Conservation (phyloP, 2,797 vertebrate genomes). For the Fistularia tabacaria region DNA sequence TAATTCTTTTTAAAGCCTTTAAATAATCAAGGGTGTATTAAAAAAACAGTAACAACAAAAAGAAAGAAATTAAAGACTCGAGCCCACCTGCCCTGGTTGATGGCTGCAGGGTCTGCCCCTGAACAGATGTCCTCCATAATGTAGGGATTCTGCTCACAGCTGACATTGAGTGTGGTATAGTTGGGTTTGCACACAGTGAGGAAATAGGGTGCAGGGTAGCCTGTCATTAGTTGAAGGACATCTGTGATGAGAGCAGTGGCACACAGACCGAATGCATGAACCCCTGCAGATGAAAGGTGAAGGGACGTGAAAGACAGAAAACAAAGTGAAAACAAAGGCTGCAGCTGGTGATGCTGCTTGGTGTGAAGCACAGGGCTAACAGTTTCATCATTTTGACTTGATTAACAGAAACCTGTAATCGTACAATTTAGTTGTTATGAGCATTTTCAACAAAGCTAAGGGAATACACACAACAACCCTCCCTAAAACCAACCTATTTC, state of each 20-base stretch:
- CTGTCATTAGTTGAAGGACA: constrained; percentile 94
- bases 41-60: not conserved
- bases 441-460: too few species aligned
- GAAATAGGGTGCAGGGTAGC: constrained; percentile 94
- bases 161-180: constrained; percentile 89
- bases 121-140: constrained; percentile 94
- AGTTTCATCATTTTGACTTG: too few species aligned
- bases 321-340: not conserved
- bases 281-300: constrained; percentile 70
- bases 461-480: too few species aligned
- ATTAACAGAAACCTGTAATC: too few species aligned
- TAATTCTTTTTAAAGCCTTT: too few species aligned
- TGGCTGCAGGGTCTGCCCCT: constrained; percentile 82
- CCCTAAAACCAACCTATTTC: too few species aligned
- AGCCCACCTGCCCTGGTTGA: constrained; percentile 86
- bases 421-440: too few species aligned
- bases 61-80: not conserved
- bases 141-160: constrained; percentile 92
- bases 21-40: not conserved
- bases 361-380: too few species aligned
- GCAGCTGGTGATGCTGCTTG: too few species aligned
- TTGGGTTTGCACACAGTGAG: constrained; percentile 97
- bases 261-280: constrained; percentile 94
- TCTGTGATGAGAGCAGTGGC: constrained; percentile 96
- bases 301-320: not conserved